These are phyloP conservation scores for Terrapene triunguis DNA, from an alignment of 2,113 vertebrate species.

Conservation along the genomic window DNA sequence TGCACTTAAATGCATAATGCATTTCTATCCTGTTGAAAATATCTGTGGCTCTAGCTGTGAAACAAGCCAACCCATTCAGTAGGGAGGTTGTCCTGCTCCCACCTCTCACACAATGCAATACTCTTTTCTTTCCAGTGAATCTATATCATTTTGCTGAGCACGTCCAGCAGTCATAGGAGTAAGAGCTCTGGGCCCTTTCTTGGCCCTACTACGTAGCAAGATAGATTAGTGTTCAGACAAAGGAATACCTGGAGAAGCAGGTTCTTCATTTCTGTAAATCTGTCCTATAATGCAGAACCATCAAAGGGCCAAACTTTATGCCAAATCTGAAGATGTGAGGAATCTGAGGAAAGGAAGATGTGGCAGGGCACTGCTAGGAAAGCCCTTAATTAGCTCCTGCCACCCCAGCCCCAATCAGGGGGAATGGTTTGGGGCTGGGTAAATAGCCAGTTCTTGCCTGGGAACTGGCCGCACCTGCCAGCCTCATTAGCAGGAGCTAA, in stretches of 20 bases:
- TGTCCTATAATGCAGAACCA: background rate
- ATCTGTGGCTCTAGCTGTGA: constrained; percentile 46
- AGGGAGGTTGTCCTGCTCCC: background rate
- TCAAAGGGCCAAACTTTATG: background rate
- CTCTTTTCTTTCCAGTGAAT: background rate
- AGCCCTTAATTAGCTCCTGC: too few species aligned
- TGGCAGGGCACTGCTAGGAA: too few species aligned
- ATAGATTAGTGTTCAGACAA: background rate
- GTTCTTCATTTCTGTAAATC: background rate
- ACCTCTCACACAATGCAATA: constrained; percentile 6
- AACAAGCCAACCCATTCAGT: constrained; percentile 35
- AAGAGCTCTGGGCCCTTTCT: background rate
- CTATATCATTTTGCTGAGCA: background rate
- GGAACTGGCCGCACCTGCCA: too few species aligned
- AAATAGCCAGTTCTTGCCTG: too few species aligned
- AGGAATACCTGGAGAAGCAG: background rate
- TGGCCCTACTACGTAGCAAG: background rate
- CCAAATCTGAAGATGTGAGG: background rate
- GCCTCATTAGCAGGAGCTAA: too few species aligned
- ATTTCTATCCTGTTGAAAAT: constrained; percentile 37
- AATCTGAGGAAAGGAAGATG: background rate
- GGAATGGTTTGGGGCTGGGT: too few species aligned
- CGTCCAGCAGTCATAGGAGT: background rate
- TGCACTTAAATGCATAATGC: constrained; percentile 52
- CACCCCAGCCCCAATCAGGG: too few species aligned